These are phyloP conservation scores for Heterotilapia buettikoferi DNA, from an alignment of 2,113 vertebrate genomes.

Conservation along the genomic window DNA sequence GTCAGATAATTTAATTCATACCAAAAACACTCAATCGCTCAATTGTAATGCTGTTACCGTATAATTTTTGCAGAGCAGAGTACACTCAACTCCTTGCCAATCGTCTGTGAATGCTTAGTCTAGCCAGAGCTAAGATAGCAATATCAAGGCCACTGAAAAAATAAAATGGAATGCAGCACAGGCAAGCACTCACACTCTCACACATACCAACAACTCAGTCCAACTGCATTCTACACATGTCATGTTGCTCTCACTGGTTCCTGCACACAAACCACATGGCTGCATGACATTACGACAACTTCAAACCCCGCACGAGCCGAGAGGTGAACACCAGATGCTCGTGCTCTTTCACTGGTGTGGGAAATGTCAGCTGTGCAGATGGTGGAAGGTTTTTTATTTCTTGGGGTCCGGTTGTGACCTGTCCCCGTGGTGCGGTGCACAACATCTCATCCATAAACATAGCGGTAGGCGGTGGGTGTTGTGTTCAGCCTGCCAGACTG, in stretches of 20 bases:
- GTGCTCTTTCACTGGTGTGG: constrained; percentile 14
- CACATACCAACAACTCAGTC: background rate
- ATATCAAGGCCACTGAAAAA: background rate
- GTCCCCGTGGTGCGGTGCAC: constrained; percentile 16
- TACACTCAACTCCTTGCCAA: background rate
- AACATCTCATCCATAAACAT: constrained; percentile 70
- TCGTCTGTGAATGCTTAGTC: background rate
- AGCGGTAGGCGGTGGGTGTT: background rate
- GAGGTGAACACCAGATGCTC: constrained; percentile 57
- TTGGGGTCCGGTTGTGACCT: constrained; percentile 24
- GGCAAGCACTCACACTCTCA: background rate
- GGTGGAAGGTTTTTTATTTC: constrained; percentile 19
- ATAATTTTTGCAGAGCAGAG: background rate
- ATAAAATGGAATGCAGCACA: background rate
- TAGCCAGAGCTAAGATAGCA: background rate
- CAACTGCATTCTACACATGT: constrained; percentile 18
- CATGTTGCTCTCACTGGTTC: constrained; percentile 22
- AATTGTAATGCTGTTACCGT: background rate
- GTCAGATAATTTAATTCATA: background rate
- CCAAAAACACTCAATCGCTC: background rate
- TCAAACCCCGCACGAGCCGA: constrained; percentile 9
- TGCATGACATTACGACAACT: constrained; percentile 44
- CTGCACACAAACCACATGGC: constrained; percentile 42
- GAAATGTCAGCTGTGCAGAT: constrained; percentile 64
- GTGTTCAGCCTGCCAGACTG: constrained; percentile 18